These are phyloP conservation scores for Fulmarus glacialis DNA, from an alignment of 2,113 vertebrate species.

Conservation along the genomic window DNA sequence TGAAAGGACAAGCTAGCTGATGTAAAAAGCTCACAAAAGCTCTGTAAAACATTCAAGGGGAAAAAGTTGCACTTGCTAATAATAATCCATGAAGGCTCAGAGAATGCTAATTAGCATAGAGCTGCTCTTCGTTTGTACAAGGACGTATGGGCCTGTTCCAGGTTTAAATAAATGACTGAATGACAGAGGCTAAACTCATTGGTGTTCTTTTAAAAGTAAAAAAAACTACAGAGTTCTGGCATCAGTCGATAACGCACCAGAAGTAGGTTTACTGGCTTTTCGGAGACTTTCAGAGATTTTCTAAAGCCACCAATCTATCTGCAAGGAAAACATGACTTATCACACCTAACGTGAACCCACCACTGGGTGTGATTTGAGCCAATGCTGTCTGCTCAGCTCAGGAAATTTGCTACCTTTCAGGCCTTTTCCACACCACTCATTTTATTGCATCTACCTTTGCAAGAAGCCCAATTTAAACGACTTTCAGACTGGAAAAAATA, in stretches of 20 bases:
- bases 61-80: constrained; percentile 12
- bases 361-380: neutral
- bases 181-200: neutral
- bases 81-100: constrained; percentile 3
- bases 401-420: neutral
- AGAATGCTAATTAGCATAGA: neutral
- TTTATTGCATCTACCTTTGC: neutral
- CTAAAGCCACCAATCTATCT: neutral
- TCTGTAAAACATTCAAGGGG: constrained; percentile 30
- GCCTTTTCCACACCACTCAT: neutral
- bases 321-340: neutral
- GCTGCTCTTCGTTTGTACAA: neutral
- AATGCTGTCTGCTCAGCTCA: neutral
- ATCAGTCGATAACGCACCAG: neutral
- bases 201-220: neutral
- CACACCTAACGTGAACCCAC: neutral
- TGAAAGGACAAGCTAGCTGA: constrained; percentile 28
- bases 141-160: neutral
- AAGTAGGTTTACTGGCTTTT: neutral
- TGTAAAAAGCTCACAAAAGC: constrained; percentile 34
- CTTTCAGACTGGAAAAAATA: neutral
- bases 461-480: neutral
- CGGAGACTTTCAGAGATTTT: neutral
- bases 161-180: neutral
- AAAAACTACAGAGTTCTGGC: neutral